These are phyloP conservation scores for Gymnocephalus cernua DNA, from an alignment of 2,113 vertebrate genomes.

Conservation along the genomic window DNA sequence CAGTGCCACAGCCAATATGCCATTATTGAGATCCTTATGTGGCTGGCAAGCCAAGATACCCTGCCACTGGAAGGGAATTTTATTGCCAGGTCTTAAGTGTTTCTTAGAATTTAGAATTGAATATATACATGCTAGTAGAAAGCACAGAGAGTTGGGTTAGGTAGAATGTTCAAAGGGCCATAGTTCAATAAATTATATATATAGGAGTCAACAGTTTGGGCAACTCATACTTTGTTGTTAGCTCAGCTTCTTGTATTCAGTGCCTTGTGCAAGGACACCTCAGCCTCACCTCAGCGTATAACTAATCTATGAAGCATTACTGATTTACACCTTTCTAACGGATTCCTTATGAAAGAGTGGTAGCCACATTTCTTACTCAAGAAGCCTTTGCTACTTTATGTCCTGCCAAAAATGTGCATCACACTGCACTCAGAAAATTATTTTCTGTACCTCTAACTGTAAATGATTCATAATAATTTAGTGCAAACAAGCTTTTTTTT, in stretches of 20 bases:
- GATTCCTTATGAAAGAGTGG: background rate
- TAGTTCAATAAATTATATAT: background rate
- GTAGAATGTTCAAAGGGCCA: background rate
- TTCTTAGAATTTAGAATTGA: slow-evolving; percentile 46
- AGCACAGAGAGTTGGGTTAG: background rate
- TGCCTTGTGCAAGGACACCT: background rate
- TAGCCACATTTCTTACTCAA: background rate
- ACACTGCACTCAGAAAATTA: background rate
- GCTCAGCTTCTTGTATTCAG: background rate
- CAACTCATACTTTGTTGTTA: background rate
- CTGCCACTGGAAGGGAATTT: slow-evolving; percentile 24
- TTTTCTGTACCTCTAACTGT: slow-evolving; percentile 19
- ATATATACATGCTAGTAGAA: slow-evolving; percentile 23
- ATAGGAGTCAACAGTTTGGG: no score
- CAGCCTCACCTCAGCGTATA: background rate
- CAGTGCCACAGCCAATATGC: slow-evolving; percentile 30
- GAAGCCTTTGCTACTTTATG: background rate
- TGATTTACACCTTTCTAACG: background rate
- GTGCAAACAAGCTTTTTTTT: slow-evolving; percentile 4
- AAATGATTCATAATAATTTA: slow-evolving; percentile 66
- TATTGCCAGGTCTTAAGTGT: slow-evolving; percentile 59
- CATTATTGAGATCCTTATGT: slow-evolving; percentile 61
- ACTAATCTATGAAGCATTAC: background rate
- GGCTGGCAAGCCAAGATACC: slow-evolving; percentile 54
- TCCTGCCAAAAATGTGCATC: slow-evolving; percentile 2